Conservation (phyloP, 2,113 vertebrate species). For the Odontophorus gujanensis region DNA sequence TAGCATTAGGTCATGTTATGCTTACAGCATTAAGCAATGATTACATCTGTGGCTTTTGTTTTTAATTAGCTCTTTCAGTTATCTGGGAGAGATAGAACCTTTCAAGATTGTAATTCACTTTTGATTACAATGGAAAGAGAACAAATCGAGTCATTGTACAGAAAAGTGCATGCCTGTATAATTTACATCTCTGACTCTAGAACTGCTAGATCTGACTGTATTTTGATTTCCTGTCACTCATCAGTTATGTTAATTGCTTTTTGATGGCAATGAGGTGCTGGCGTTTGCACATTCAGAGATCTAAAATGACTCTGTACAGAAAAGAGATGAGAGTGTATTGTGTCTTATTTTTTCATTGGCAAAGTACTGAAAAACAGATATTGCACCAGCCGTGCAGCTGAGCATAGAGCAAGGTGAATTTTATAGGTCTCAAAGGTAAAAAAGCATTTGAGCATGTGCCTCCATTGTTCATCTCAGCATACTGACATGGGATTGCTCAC, state of each 20-base stretch:
- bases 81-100: slow-evolving; percentile 46
- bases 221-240: slow-evolving; percentile 53
- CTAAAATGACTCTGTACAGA: background rate
- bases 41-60: slow-evolving; percentile 72
- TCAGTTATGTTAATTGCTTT: slow-evolving; percentile 31
- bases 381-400: background rate
- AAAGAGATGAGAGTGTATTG: background rate
- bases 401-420: background rate
- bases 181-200: slow-evolving; percentile 21
- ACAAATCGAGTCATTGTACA: slow-evolving; percentile 13
- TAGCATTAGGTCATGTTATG: slow-evolving; percentile 71
- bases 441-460: background rate
- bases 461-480: background rate
- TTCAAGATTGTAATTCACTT: slow-evolving; percentile 45
- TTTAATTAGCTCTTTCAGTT: slow-evolving; percentile 71
- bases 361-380: background rate
- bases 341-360: background rate
- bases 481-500: background rate
- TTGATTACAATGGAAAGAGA: slow-evolving; percentile 60
- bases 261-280: background rate
- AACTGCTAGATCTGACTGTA: slow-evolving; percentile 3
- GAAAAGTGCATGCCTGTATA: background rate
- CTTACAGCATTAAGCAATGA: slow-evolving; percentile 71
- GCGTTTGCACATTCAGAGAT: background rate
- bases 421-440: background rate